Evolutionary conservation across 2,797 vertebrate genomes (phyloP).

Genomic region (Argya squamiceps): DNA sequence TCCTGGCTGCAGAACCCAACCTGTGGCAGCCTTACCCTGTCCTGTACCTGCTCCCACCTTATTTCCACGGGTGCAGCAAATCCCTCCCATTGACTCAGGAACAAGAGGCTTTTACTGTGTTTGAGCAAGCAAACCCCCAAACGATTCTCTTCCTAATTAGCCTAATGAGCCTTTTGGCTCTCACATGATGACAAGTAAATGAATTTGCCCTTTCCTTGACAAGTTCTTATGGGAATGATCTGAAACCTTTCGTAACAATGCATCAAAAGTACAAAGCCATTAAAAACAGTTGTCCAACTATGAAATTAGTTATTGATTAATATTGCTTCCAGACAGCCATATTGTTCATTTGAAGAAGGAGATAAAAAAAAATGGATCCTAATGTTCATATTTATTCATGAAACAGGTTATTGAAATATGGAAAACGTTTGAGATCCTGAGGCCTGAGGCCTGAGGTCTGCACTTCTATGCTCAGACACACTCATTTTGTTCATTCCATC

Average conservation of each 20-base stretch:
- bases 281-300: slow-evolving; percentile 79
- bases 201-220: slow-evolving; percentile 74
- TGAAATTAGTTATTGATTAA: slow-evolving; percentile 81
- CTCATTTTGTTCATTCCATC: background rate
- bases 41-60: background rate
- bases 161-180: slow-evolving; percentile 73
- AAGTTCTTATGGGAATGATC: slow-evolving; percentile 67
- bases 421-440: background rate
- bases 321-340: slow-evolving; percentile 72
- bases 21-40: background rate
- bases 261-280: slow-evolving; percentile 69
- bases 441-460: too few relatives aligned
- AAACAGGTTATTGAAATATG: background rate
- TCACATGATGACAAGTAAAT: slow-evolving; percentile 68
- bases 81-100: background rate
- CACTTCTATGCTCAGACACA: background rate
- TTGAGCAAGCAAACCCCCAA: slow-evolving; percentile 35
- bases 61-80: background rate
- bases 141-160: slow-evolving; percentile 67
- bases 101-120: slow-evolving; percentile 18
- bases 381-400: slow-evolving; percentile 27
- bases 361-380: background rate
- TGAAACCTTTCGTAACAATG: slow-evolving; percentile 57
- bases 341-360: slow-evolving; percentile 38
- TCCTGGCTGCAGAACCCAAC: background rate